Evolutionary conservation across 2,797 vertebrate species (phyloP), one percentile per base, ranked within the genome.

Genomic region (Lutjanus argentimaculatus): DNA sequence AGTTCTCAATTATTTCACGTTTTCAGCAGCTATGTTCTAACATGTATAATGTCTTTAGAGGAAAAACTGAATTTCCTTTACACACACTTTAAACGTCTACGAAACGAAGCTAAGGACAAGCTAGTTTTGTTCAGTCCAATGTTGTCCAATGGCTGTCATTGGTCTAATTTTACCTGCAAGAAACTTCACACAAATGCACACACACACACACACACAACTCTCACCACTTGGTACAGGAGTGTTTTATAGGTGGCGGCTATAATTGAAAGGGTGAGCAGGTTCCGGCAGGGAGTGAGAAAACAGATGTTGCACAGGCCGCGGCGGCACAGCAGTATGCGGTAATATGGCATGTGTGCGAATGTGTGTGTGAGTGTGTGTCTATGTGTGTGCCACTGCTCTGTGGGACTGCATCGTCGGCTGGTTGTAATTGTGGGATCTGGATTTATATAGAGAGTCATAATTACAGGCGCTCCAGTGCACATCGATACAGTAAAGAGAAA

Each of bases 181-280:
- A 69, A 36, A 76, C 71, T 72, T 70, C n/a, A 78, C 22, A 78
- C 65, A 70, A 59, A 65, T 21, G 70, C 67, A 69, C 69, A 64
- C 9, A 43, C 4, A 25, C 49, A 42, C 22, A 16, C 55, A 55
- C 77, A 75, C 57, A 78, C 67, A 53, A 67, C 66, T 75, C 88
- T 88, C 83, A 61, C 55, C 67, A 51, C 83, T 85, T 57, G 88
- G 89, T 83, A 85, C 89, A 80, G 87, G 72, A 72, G 85, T 87
- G 82, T 89, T 94, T 94, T 64, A 88, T 94, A 91, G 94, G 86
- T 85, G 87, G 89, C 83, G 57, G 75, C 87, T 96, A 83, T 95
- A 94, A 97, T 95, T 96, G 94, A 93, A 94, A 91, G 92, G 88
- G 89, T 90, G 92, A 90, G 91, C 84, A 49, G 71, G 87, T 93